Evolutionary conservation across 2,888 invertebrate genomes (phyloP), one percentile per base, ranked within the genome.

Genomic region (Drosophila colorata): DNA sequence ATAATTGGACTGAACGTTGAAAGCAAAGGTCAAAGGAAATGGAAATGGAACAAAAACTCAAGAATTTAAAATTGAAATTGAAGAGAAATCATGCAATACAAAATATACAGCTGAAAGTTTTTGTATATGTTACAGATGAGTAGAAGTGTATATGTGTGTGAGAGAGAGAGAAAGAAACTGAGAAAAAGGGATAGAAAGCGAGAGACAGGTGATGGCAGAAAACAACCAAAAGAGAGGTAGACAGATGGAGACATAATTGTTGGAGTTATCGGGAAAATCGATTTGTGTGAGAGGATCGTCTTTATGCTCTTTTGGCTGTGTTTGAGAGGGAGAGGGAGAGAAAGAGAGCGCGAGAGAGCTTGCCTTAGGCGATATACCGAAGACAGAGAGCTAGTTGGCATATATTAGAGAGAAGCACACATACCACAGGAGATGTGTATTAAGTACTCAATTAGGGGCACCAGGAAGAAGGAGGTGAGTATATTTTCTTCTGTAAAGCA

Each of bases 91-190:
- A 69, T 75, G 75, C 64, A 56, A 41, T 6, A 35, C 56, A 46
- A 46, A 23, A 57, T 59, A 35, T 48, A 41, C 9, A 28, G n/a
- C 18, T 23, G 48, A 41, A 51, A 18, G 6, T 46, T 14, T 33
- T 47, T 28, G 25, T 16, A 35, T 73, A 58, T 71, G 59, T 68
- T 67, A 67, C 67, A 70, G 25, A 67, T 58, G 57, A 43, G 28
- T 28, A 28, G 18, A 6, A 5, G 6, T 43, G 44, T 48, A 4
- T 66, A 35, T 53, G 14, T 38, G 40, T 33, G 9, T 25, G 16
- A 59, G 33, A 51, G 46, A 33, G 20, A 52, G n/a, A 53, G 20
- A 57, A 4, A 46, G 47, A 55, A 23, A 20, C 20, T 44, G 8
- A 52, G n/a, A 38, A 20, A 20, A 0, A 20, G 20, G 20, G 3